Percentiles rank a stretch among this genome's conserved stretches.
These are phyloP conservation scores for Hyposmocoma kahamanoa DNA, from an alignment of 1,140 invertebrate species.

Conservation along the genomic window DNA sequence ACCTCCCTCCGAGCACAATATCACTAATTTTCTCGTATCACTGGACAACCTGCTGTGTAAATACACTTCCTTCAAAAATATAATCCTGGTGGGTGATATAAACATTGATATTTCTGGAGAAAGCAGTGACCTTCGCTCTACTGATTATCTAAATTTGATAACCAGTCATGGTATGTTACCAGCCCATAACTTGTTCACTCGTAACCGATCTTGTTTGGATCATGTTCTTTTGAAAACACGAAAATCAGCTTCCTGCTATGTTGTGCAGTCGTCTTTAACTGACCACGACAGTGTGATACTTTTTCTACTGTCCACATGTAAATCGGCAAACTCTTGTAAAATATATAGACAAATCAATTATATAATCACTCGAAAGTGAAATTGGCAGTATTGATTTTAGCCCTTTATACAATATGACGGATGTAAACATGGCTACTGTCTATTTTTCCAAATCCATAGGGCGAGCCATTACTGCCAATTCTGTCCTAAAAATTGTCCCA, in stretches of 20 bases:
- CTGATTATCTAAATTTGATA: background rate
- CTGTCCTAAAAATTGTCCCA: background rate
- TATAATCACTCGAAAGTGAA: background rate
- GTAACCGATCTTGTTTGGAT: background rate
- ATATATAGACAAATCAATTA: background rate
- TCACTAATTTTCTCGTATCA: background rate
- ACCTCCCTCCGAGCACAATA: background rate
- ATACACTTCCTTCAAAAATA: background rate
- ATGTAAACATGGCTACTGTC: background rate
- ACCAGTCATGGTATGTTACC: background rate
- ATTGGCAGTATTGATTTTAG: background rate
- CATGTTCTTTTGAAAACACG: background rate
- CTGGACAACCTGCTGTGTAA: background rate
- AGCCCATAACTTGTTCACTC: background rate
- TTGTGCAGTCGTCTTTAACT: background rate
- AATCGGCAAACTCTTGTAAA: background rate
- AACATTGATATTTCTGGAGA: background rate
- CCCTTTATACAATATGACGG: background rate
- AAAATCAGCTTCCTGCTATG: background rate
- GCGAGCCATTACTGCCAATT: background rate
- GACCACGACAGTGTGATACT: background rate
- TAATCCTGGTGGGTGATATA: background rate
- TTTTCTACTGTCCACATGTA: background rate
- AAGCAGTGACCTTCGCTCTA: background rate
- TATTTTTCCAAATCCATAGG: background rate